A percentile compares a stretch with the other conserved stretches of the same genome.
These are phyloP conservation scores for Neolamprologus tretocephalus DNA, from an alignment of 2,113 vertebrate species.

Conservation along the genomic window DNA sequence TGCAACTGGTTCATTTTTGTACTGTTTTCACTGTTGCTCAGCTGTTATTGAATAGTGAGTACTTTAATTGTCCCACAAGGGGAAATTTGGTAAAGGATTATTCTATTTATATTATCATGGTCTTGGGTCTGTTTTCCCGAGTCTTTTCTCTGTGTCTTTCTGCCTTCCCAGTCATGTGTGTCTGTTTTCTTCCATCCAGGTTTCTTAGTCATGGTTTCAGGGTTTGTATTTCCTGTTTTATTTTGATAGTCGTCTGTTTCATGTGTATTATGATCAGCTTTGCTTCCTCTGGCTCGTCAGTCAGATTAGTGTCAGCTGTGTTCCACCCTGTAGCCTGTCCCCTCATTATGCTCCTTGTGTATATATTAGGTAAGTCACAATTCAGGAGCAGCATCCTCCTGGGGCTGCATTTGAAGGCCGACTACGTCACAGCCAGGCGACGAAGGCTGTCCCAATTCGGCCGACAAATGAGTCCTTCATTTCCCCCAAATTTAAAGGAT, in stretches of 20 bases:
- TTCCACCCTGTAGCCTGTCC: neutral
- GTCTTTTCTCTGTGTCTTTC: neutral
- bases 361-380: neutral
- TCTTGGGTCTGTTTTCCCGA: neutral
- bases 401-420: neutral
- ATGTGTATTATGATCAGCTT: neutral
- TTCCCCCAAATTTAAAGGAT: neutral
- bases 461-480: neutral
- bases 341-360: neutral
- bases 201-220: neutral
- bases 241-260: neutral
- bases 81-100: neutral
- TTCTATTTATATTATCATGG: neutral
- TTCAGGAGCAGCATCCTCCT: neutral
- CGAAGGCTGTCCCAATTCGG: neutral
- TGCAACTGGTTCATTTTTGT: neutral
- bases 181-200: neutral
- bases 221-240: neutral
- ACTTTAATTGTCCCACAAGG: neutral
- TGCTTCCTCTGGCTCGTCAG: neutral
- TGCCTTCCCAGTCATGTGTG: neutral
- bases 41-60: neutral
- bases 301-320: neutral
- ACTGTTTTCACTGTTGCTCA: neutral
- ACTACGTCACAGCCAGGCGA: neutral